Percentiles rank a stretch among this genome's conserved stretches.
phyloP scores from a whole-genome alignment of 2,888 invertebrate species.

The Parnassius glacialis region DNA sequence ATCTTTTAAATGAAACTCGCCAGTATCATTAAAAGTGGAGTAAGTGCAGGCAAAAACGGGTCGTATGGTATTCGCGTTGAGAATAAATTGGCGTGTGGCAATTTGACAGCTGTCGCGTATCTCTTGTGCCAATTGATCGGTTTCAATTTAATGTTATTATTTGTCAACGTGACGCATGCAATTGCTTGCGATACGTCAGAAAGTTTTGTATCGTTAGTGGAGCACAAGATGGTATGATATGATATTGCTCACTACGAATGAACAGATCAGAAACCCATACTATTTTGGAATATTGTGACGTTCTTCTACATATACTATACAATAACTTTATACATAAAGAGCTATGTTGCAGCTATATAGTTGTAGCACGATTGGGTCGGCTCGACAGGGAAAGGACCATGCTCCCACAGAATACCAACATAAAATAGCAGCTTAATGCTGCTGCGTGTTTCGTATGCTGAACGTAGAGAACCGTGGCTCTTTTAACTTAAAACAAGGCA shows the following conservation, averaged over 20 bases:
- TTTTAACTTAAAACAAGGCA: no score
- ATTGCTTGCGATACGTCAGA: constrained; percentile 4
- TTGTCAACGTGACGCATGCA: constrained; percentile 6
- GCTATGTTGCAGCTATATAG: no score
- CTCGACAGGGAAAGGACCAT: no score
- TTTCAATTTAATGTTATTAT: constrained; percentile 14
- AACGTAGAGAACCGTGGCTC: no score
- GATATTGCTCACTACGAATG: background rate
- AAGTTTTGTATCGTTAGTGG: background rate
- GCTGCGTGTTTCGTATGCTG: no score
- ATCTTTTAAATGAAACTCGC: background rate
- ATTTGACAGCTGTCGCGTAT: constrained; percentile 9
- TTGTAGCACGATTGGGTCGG: no score
- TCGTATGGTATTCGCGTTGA: background rate
- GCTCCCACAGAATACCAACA: no score
- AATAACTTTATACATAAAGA: no score
- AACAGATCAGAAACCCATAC: background rate
- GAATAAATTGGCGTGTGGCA: constrained; percentile 2
- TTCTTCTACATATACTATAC: no score
- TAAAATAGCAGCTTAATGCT: no score
- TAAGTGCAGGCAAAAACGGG: background rate
- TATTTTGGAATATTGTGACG: background rate
- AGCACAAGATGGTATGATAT: background rate
- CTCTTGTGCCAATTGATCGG: constrained; percentile 14
- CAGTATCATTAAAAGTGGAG: background rate